These are phyloP conservation scores for Laticauda colubrina DNA, from an alignment of 2,113 vertebrate genomes.

Conservation along the genomic window DNA sequence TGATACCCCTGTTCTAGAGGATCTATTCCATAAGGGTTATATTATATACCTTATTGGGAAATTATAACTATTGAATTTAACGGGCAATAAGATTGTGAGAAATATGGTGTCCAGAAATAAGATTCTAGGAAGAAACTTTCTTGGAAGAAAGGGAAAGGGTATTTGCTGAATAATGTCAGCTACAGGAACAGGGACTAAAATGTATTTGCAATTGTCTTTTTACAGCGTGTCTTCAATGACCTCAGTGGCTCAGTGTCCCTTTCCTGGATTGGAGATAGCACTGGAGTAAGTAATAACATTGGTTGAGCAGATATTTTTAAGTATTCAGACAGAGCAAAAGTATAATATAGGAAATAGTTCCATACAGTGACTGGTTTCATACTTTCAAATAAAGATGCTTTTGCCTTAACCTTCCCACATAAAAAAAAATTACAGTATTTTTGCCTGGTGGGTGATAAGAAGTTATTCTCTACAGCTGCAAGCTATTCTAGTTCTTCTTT, in stretches of 20 bases:
- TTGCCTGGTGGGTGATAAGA: not conserved
- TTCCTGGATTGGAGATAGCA: slow-evolving; percentile 90
- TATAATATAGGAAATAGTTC: not conserved
- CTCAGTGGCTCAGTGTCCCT: slow-evolving; percentile 85
- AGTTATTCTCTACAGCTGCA: not conserved
- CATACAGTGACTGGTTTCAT: not conserved
- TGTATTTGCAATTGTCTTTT: slow-evolving; percentile 11
- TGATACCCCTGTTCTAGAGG: not conserved
- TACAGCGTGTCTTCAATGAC: slow-evolving; percentile 79
- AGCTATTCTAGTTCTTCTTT: not conserved
- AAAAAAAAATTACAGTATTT: not conserved
- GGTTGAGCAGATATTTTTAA: not conserved
- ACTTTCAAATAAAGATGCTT: not conserved
- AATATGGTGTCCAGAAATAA: not conserved
- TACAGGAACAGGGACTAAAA: not conserved
- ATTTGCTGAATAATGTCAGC: not conserved
- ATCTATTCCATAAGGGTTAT: not conserved
- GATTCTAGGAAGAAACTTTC: not conserved
- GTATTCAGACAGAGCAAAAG: not conserved
- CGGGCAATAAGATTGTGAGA: not conserved
- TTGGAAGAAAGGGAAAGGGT: not conserved
- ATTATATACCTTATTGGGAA: not conserved
- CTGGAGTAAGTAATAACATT: slow-evolving; percentile 79
- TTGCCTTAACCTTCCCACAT: not conserved
- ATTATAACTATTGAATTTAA: not conserved